Percentiles rank a stretch among this genome's conserved stretches.
These are phyloP conservation scores for Oreortyx pictus DNA, from an alignment of 2,797 vertebrate species.

Conservation along the genomic window DNA sequence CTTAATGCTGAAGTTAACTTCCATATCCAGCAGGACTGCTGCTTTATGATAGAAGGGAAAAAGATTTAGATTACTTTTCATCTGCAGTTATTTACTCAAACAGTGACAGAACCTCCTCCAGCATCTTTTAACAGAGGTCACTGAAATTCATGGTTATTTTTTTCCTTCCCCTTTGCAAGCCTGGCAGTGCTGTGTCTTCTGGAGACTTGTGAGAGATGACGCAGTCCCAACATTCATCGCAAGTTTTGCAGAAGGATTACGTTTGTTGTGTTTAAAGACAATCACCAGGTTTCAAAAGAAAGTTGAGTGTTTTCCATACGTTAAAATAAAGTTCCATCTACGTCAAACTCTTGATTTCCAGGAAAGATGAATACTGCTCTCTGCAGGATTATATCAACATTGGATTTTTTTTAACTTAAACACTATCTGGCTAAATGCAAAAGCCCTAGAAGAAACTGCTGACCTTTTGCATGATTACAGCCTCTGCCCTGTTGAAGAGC, in stretches of 20 bases:
- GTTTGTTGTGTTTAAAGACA: not conserved
- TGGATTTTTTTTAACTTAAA: conserved; percentile 66
- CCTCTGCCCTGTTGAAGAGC: conserved; percentile 14
- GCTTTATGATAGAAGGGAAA: not conserved
- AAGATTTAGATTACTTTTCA: not conserved
- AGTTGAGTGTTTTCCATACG: conserved; percentile 28
- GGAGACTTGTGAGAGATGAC: not conserved
- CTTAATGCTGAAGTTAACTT: not conserved
- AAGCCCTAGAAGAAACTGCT: conserved; percentile 53
- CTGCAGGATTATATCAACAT: conserved; percentile 72
- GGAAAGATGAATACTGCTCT: conserved; percentile 52
- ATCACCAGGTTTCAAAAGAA: not conserved
- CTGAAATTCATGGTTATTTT: not conserved
- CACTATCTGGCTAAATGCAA: conserved; percentile 63
- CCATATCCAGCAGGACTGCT: not conserved
- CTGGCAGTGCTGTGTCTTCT: not conserved
- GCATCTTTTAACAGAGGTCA: not conserved
- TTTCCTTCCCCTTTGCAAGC: not conserved
- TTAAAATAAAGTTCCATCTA: conserved; percentile 54
- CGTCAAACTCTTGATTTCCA: conserved; percentile 75
- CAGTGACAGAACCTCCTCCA: not conserved
- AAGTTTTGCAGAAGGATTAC: not conserved
- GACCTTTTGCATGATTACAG: conserved; percentile 64
- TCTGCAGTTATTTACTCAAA: not conserved
- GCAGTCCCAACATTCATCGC: not conserved